Evolutionary conservation across 2,113 vertebrate genomes (phyloP).

Genomic region (Nycticebus coucang): DNA sequence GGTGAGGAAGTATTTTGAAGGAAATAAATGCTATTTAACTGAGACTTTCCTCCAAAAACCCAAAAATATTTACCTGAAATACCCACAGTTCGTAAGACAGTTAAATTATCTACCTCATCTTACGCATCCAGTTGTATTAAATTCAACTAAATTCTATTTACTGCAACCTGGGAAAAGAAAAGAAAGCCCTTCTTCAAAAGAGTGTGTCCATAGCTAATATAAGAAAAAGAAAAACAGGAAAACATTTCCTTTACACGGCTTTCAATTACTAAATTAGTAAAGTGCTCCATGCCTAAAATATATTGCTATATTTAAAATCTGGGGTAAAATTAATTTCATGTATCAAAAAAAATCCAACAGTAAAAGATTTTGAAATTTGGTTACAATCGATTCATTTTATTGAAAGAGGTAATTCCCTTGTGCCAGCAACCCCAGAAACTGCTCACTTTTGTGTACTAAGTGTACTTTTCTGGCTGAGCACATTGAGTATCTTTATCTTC

Average conservation of each 20-base stretch:
- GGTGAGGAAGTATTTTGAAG: conserved; percentile 22
- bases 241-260: not conserved
- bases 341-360: conserved; percentile 45
- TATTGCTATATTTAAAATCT: not conserved
- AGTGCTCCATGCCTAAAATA: not conserved
- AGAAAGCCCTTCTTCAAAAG: conserved; percentile 20
- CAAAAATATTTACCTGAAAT: not conserved
- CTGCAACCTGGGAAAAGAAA: conserved; percentile 25
- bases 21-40: conserved; percentile 7
- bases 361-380: conserved; percentile 49
- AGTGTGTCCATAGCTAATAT: not conserved
- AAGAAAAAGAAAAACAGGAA: not conserved
- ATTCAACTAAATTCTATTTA: conserved; percentile 2
- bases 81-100: not conserved
- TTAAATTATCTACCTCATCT: conserved; percentile 45
- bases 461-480: not conserved
- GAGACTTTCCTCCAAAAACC: conserved; percentile 23
- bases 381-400: conserved; percentile 61
- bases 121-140: not conserved
- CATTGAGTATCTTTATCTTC: conserved; percentile 33
- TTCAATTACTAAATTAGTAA: conserved; percentile 45
- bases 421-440: not conserved
- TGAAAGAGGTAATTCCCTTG: not conserved
- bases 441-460: not conserved
- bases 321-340: conserved; percentile 11